Base-by-base conservation (phyloP, 1,140 invertebrate genomes). In the Heliothis subflexa region DNA sequence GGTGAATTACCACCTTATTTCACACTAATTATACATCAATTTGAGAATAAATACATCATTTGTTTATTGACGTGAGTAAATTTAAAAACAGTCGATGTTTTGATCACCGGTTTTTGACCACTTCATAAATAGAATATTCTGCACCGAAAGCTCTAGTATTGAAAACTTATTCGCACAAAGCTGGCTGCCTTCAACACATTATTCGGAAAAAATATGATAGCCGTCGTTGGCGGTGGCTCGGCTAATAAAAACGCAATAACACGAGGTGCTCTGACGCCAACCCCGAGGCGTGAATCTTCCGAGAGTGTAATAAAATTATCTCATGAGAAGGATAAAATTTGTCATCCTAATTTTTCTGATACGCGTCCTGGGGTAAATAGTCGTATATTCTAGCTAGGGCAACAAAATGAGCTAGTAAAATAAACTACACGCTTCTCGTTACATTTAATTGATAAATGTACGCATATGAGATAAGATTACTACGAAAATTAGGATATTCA, bases 161-260 rank as follows among this genome's bases (percentile, higher is more conserved):
- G 88, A 84, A 84, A 88, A 88, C 82, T 88, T 86, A 91, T 90
- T 86, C 84, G 81, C 78, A 83, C 85, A 86, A 88, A 89, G 85
- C 83, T 91, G 84, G 82, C 88, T 91, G 86, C 84, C 85, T 76
- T 74, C 79, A 14, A 81, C 78, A 90, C 84, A 90, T 91, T 88
- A 89, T 91, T 88, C 86, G 82, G 85, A 80, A 89, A 90, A 93
- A 91, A 91, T 91, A 91, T 91, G 87, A 89, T 90, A 83, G 88
- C 85, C 83, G 83, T 87, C 87, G 81, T 77, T 81, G 81, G 83
- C 83, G 83, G 80, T 88, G 85, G 76, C 83, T 79, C 81, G 74
- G 85, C 86, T 91, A 92, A 92, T 93, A 93, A 93, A 93, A 92
- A 88, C 85, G 90, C 88, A 91, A 93, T 92, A 92, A 89, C 86